Percentiles rank a stretch among this genome's conserved stretches.
These are phyloP conservation scores for Cyprinodon tularosa DNA, from an alignment of 2,113 vertebrate genomes.

Conservation along the genomic window DNA sequence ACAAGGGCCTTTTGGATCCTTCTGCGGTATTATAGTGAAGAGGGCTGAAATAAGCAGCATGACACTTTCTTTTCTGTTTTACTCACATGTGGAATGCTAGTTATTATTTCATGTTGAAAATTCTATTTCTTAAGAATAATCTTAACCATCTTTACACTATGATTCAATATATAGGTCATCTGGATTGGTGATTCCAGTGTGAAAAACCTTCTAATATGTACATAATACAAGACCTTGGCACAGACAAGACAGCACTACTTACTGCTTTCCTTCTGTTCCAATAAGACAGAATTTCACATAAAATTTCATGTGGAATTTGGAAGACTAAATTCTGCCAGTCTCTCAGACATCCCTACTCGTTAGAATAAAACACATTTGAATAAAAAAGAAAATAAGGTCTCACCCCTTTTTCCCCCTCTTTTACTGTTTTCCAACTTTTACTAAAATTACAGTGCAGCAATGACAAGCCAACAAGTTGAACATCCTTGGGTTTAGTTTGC, in stretches of 20 bases:
- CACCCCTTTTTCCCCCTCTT: background rate
- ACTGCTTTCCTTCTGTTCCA: slow-evolving; percentile 30
- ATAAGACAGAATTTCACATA: slow-evolving; percentile 68
- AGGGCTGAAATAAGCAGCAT: too few relatives aligned
- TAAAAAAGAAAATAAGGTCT: slow-evolving; percentile 16
- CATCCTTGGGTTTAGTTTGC: slow-evolving; percentile 1
- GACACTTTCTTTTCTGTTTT: background rate
- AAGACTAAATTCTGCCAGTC: slow-evolving; percentile 18
- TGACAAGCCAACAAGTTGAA: slow-evolving; percentile 10
- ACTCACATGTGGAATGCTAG: background rate
- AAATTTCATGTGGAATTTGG: slow-evolving; percentile 44
- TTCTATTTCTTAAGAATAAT: background rate
- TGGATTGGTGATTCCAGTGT: background rate
- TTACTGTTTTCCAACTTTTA: background rate
- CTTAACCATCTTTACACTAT: background rate
- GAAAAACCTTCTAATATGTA: slow-evolving; percentile 21
- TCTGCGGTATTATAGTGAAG: too few relatives aligned
- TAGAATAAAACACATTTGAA: slow-evolving; percentile 44
- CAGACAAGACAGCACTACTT: slow-evolving; percentile 23
- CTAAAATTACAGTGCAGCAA: slow-evolving; percentile 2
- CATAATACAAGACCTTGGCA: slow-evolving; percentile 12
- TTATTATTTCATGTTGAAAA: background rate
- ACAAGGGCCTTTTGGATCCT: too few relatives aligned
- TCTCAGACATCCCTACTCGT: slow-evolving; percentile 14
- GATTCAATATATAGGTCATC: background rate